Base-by-base conservation (phyloP, 2,888 invertebrate genomes). In the Chrysomela aeneicollis region DNA sequence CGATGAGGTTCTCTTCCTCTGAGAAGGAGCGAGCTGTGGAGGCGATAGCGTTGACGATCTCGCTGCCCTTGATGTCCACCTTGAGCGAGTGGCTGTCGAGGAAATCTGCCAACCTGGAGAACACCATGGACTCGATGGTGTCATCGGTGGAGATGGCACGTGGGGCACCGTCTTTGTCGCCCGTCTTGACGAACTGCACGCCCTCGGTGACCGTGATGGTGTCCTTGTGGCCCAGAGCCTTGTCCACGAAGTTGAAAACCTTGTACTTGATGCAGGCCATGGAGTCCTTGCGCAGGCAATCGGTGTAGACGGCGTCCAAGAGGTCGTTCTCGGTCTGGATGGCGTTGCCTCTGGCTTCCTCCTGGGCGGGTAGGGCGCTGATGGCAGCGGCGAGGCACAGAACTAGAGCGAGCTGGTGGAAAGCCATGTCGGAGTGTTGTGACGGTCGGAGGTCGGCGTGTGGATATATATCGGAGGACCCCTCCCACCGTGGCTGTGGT, bases 181-280 rank as follows among this genome's bases (percentile, higher is more conserved):
- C 90, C 5, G 91, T 92, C 81, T 91, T 90, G 64, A 93, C 90
- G 21, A 94, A 91, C 53, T 93, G 93, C 57, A 94, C 92, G 61
- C 94, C 94, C 73, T 94, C 93, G 62, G 92, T 89, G 49, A 94
- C 82, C 8, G 91, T 88, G 78, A 93, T 92, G 67, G 89, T 89
- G 77, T 94, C 93, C 81, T 92, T 92, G 74, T 90, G 90, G 54
- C 90, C 89, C 65, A 93, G 85, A 86, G 92, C 90, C 83, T 93
- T 93, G 85, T 94, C 94, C 73, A 94, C 92, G 83, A 90, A 93
- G 19, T 92, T 90, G 85, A 93, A 92, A 79, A 94, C 88, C 81
- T 93, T 94, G 86, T 92, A 92, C 82, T 93, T 94, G 76, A 94
- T 88, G 82, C 94, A 94, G 82, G 91, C 90, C 73, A 92, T 89